Percentiles rank a stretch among this genome's conserved stretches.
phyloP scores from a whole-genome alignment of 1,140 invertebrate species.

The Diuraphis noxia region DNA sequence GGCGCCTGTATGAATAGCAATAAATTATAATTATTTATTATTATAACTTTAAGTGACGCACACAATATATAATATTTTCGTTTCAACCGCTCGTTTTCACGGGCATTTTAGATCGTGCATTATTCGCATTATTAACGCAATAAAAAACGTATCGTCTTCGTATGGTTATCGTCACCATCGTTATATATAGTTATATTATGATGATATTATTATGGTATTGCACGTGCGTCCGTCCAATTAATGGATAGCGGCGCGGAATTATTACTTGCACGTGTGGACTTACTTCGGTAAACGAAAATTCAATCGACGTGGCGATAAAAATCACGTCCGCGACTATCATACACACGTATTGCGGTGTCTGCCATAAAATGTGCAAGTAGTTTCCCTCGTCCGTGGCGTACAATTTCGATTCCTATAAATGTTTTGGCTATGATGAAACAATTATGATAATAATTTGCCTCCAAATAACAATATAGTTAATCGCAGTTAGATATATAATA shows the following conservation, averaged over 20 bases:
- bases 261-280: not conserved
- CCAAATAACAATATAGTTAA: not conserved
- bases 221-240: not conserved
- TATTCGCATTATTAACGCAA: not conserved
- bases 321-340: conserved; percentile 70
- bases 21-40: not conserved
- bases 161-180: not conserved
- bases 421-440: not conserved
- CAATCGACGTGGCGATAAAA: conserved; percentile 69
- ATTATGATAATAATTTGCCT: not conserved
- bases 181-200: no score
- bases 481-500: not conserved
- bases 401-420: conserved; percentile 54
- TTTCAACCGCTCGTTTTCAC: not conserved
- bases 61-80: no score
- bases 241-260: not conserved
- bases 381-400: conserved; percentile 60
- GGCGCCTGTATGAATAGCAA: conserved; percentile 63
- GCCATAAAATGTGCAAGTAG: conserved; percentile 65
- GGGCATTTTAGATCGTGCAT: not conserved
- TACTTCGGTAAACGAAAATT: conserved; percentile 73
- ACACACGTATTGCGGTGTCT: conserved; percentile 69
- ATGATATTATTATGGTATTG: not conserved
- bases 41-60: no score
- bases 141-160: not conserved